Percentiles rank a stretch among this genome's conserved stretches.
Conservation (phyloP, 2,113 vertebrate species). For the Fulica atra region DNA sequence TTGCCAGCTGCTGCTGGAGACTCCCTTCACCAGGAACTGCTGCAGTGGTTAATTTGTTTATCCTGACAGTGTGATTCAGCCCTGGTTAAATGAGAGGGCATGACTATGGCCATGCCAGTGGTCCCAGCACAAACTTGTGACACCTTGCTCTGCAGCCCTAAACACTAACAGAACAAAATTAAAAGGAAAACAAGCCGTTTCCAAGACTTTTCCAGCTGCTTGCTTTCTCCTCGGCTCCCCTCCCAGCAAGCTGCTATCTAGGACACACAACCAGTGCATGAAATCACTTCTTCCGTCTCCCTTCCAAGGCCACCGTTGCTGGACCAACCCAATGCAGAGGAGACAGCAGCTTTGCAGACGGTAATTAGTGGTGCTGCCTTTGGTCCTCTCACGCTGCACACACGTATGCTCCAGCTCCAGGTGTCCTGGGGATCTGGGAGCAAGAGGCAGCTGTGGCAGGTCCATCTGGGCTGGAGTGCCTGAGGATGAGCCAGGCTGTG, state of each 20-base stretch:
- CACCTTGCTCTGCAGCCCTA: background rate
- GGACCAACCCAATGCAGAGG: background rate
- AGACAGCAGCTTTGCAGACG: background rate
- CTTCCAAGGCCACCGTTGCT: background rate
- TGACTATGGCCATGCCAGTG: accelerated
- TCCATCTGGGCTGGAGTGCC: background rate
- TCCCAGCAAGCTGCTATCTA: background rate
- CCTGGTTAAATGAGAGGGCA: background rate
- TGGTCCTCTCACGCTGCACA: background rate
- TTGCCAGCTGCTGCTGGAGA: background rate
- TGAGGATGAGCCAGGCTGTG: background rate
- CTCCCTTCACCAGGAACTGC: background rate
- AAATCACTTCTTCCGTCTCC: background rate
- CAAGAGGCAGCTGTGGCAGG: slow-evolving; percentile 1
- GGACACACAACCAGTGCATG: background rate
- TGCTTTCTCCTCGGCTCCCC: background rate
- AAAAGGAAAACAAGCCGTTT: background rate
- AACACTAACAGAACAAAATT: background rate
- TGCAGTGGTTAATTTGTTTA: background rate
- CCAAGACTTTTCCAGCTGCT: background rate
- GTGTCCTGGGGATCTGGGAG: background rate
- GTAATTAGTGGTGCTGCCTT: background rate
- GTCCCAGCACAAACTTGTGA: background rate
- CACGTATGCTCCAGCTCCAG: background rate
- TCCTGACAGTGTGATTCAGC: background rate